phyloP scores from a whole-genome alignment of 2,113 vertebrate species.

The Tylochromis polylepis region DNA sequence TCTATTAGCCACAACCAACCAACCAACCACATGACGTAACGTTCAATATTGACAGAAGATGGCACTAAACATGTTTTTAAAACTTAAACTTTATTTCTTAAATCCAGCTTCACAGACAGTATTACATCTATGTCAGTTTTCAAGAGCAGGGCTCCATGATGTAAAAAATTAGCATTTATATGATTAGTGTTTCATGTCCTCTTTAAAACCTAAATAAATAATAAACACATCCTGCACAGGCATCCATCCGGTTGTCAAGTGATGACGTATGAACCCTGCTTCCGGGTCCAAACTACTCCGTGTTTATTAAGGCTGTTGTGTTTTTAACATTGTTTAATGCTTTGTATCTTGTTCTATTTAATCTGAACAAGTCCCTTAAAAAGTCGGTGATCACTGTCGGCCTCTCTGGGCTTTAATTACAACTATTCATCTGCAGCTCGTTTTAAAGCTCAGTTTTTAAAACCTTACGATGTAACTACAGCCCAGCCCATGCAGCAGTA shows the following conservation, averaged over 20 bases:
- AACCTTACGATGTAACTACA: neutral
- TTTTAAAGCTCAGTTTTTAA: no score
- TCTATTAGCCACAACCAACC: neutral
- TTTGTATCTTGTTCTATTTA: neutral
- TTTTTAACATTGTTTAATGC: neutral
- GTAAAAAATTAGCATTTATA: neutral
- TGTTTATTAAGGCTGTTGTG: neutral
- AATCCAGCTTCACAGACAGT: neutral
- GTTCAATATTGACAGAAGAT: neutral
- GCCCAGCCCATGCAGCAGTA: neutral
- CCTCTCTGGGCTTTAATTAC: neutral
- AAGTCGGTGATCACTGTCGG: neutral
- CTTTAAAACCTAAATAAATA: neutral
- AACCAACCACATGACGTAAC: neutral
- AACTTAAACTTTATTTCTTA: neutral
- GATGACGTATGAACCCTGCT: neutral
- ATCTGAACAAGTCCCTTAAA: neutral
- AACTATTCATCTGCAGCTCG: neutral
- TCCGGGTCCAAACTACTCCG: neutral
- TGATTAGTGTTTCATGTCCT: neutral
- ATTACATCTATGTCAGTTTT: neutral
- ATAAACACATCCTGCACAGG: neutral
- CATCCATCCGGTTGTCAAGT: neutral
- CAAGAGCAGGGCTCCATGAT: neutral
- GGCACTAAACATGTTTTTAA: neutral